Evolutionary conservation across 2,888 invertebrate genomes (phyloP).

Genomic region (Mylabris sibirica): DNA sequence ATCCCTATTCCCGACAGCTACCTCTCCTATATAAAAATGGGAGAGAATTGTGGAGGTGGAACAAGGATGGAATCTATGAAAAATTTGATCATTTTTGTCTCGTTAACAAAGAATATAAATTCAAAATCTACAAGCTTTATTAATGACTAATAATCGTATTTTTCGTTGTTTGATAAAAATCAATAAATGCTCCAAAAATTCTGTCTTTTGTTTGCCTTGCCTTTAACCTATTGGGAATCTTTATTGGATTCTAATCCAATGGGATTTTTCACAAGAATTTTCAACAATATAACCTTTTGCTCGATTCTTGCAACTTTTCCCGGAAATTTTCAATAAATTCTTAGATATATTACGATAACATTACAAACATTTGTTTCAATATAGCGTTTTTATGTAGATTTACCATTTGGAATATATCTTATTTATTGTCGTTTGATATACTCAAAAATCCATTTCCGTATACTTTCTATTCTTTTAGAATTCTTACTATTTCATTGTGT

Average conservation of each 20-base stretch:
- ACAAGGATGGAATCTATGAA: not conserved
- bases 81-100: slow-evolving; percentile 33
- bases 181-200: not conserved
- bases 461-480: not conserved
- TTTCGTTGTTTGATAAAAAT: not conserved
- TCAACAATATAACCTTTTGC: not conserved
- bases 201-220: not conserved
- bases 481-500: not conserved
- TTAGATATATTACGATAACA: not conserved
- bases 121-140: not conserved
- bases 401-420: not conserved
- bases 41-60: slow-evolving; percentile 23
- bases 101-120: slow-evolving; percentile 22
- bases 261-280: not conserved
- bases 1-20: slow-evolving; percentile 28
- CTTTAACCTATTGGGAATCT: not conserved
- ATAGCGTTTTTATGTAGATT: not conserved
- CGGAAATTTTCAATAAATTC: not conserved
- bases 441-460: not conserved
- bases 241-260: not conserved
- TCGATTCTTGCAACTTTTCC: not conserved
- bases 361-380: not conserved
- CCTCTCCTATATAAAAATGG: slow-evolving; percentile 40
- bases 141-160: slow-evolving; percentile 7
- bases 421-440: not conserved